These are phyloP conservation scores for Siniperca undulata DNA, from an alignment of 2,797 vertebrate species.

Conservation along the genomic window DNA sequence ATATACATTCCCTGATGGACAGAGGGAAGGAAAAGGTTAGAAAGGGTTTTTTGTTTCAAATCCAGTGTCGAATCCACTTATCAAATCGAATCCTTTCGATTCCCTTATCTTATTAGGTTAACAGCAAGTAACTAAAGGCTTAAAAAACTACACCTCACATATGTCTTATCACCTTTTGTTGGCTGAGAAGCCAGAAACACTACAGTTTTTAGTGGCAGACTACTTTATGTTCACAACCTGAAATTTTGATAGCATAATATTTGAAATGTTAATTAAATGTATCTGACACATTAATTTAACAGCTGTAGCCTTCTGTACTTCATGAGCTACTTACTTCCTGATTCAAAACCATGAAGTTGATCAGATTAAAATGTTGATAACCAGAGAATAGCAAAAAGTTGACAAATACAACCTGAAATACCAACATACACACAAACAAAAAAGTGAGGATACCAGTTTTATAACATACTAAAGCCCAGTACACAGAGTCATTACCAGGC, in stretches of 20 bases:
- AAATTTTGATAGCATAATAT: background rate
- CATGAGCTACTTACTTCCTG: background rate
- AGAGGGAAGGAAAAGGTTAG: slow-evolving; percentile 1
- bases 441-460: no score
- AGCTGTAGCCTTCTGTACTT: background rate
- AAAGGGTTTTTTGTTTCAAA: background rate
- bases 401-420: background rate
- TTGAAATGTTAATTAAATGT: background rate
- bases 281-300: slow-evolving; percentile 3
- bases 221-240: background rate
- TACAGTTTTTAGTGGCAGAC: background rate
- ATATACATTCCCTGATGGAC: slow-evolving; percentile 93
- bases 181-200: background rate
- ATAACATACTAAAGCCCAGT: background rate
- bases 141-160: background rate
- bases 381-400: no score
- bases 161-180: background rate
- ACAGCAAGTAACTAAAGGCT: background rate
- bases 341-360: background rate
- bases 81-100: background rate
- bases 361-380: background rate
- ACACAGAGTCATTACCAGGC: slow-evolving; percentile 89
- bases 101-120: background rate
- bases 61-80: background rate
- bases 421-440: background rate